Evolutionary conservation across 2,797 vertebrate genomes (phyloP).

Genomic region (Falco concolor): DNA sequence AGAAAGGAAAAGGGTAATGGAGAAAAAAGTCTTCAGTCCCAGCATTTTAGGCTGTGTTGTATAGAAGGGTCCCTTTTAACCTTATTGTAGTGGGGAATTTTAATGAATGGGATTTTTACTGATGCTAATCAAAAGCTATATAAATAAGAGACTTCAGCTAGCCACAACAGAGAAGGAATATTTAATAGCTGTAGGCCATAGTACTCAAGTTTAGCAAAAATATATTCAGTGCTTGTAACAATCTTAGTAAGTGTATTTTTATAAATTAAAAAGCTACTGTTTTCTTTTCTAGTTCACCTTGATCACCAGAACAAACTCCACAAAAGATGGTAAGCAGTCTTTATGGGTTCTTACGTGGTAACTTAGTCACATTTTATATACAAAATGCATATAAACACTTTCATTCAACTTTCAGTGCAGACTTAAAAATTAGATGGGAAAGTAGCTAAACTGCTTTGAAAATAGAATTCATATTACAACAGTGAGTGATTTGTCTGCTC

Average conservation of each 20-base stretch:
- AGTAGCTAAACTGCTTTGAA: background rate
- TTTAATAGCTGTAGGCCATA: background rate
- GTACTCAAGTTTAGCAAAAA: background rate
- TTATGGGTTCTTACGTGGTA: background rate
- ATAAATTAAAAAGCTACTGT: background rate
- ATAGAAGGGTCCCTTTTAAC: background rate
- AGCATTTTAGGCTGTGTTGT: background rate
- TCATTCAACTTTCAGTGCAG: background rate
- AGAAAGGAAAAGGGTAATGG: background rate
- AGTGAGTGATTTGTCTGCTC: background rate
- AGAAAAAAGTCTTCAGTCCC: background rate
- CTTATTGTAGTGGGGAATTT: background rate
- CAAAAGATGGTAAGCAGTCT: conserved; percentile 60
- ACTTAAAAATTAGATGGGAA: background rate
- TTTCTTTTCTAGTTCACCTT: conserved; percentile 38
- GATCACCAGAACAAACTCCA: background rate
- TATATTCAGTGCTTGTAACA: background rate
- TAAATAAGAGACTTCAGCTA: background rate
- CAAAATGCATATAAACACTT: background rate
- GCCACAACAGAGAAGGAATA: background rate
- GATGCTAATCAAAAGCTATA: background rate
- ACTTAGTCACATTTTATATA: background rate
- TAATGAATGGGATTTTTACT: background rate
- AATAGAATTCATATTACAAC: conserved; percentile 1
- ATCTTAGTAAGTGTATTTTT: background rate